Base-by-base conservation (phyloP, 2,888 invertebrate species). In the Stictocephala bisonia region DNA sequence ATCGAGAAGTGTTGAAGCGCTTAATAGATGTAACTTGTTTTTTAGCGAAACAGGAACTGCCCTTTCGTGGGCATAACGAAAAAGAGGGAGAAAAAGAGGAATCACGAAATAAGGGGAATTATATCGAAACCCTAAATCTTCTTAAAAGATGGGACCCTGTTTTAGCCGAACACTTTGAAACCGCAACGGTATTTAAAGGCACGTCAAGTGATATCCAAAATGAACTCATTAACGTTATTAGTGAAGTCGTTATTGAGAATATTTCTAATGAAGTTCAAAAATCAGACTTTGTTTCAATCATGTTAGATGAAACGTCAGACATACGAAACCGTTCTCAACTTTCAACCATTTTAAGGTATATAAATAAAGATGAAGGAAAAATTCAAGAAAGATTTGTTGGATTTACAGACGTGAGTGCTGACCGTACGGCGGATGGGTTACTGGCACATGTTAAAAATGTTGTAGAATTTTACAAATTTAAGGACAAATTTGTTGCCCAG, bases 371-470 rank as follows among this genome's bases (percentile, higher is more conserved):
- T 24, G 56, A 77, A 56, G 67, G 31, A 78, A 75, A 79, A 48
- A n/a, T n/a, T n/a, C n/a, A n/a, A n/a, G 80, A 82, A 78, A 66
- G 81, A 60, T 81, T 81, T 76, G 56, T 81, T 64, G 78, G 80
- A 18, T 82, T 81, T 74, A 78, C 76, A 56, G 79, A 82, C 71
- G 80, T 81, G 11, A 80, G 80, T 77, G 72, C 75, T 15, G 79
- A 80, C 68, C 73, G 79, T 40, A 76, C 77, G 6, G 79, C 80
- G 7, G 72, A 75, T 41, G 77, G 76, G 6, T 71, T 82, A 58
- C 78, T 68, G 71, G 66, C 58, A 15, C 68, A 80, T 50, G 51
- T 81, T 24, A 67, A 64, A 56, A 58, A 76, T 15, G 74, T 77
- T 67, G 53, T 80, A 41, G 48, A 77, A 56, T 74, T 80, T 29